phyloP scores from a whole-genome alignment of 2,888 invertebrate species.

The Rotaria macrura region DNA sequence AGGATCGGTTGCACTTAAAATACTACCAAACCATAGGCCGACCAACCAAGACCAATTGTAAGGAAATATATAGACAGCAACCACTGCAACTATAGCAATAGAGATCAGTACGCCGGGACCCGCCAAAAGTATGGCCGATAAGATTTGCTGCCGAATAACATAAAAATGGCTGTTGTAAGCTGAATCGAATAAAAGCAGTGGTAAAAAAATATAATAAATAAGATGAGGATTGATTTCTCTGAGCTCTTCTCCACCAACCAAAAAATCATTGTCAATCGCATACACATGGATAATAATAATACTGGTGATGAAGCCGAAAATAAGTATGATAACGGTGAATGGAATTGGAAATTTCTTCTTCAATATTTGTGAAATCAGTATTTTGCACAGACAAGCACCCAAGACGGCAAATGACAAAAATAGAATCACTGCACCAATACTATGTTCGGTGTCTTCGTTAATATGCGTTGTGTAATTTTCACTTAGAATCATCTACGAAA shows the following conservation, averaged over 20 bases:
- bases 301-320: not conserved
- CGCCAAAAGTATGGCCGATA: not conserved
- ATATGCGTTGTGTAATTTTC: too few relatives aligned
- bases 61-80: not conserved
- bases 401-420: not conserved
- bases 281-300: not conserved
- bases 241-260: not conserved
- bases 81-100: not conserved
- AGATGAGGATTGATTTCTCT: not conserved
- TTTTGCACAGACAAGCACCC: not conserved
- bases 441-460: not conserved
- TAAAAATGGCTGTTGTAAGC: not conserved
- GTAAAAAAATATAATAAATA: not conserved
- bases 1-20: slow-evolving; percentile 1
- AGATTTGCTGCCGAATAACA: not conserved
- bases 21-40: not conserved
- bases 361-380: not conserved
- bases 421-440: not conserved
- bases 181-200: not conserved
- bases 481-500: too few relatives aligned
- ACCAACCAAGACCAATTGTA: not conserved
- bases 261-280: not conserved
- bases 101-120: not conserved
- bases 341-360: not conserved
- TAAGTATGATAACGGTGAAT: not conserved